Base-by-base conservation (phyloP, 2,888 invertebrate species). In the Baccha elongata region DNA sequence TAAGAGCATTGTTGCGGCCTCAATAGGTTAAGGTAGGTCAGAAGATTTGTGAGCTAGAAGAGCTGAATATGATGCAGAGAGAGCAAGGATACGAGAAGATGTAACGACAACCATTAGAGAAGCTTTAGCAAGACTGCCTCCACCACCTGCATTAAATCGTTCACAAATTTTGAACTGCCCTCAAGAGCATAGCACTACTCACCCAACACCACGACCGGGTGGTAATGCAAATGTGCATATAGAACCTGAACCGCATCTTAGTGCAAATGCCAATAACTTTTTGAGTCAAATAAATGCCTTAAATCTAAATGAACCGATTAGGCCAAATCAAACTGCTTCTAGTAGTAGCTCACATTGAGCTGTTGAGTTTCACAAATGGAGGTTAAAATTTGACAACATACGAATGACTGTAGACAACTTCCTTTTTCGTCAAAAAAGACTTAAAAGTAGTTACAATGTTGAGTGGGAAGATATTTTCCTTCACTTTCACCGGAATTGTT, bases 381-480 rank as follows among this genome's bases (percentile, higher is more conserved):
- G 37, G 4, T 17, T 55, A 1, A 55, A 55, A 15, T 37, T 55
- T 8, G 55, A 55, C 15, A 55, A 55, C 8, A n/a, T 40, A 1
- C 3, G n/a, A 15, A 55, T 55, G 55, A 55, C 55, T 8, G 23
- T 55, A 0, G 55, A 55, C 15, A 37, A 55, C 11, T 55, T 55
- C 13, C 1, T 55, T 10, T 13, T 23, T 13, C 19, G 37, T 2
- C 10, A 37, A 0, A 37, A 37, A 17, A 37, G 13, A 37, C 19
- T 37, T 1, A 55, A 17, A 10, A 8, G 2, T 1, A 32, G 37
- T 2, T 55, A 55, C 8, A 37, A 55, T 4, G 55, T n/a, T 21
- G 1, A 37, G 4, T 55, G 55, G 40, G 55, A 55, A 21, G 55
- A 55, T 23, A 40, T 55, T 3, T 55, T 55, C 6, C 40, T 55